phyloP scores from a whole-genome alignment of 2,113 vertebrate species.

The Bombycilla garrulus region DNA sequence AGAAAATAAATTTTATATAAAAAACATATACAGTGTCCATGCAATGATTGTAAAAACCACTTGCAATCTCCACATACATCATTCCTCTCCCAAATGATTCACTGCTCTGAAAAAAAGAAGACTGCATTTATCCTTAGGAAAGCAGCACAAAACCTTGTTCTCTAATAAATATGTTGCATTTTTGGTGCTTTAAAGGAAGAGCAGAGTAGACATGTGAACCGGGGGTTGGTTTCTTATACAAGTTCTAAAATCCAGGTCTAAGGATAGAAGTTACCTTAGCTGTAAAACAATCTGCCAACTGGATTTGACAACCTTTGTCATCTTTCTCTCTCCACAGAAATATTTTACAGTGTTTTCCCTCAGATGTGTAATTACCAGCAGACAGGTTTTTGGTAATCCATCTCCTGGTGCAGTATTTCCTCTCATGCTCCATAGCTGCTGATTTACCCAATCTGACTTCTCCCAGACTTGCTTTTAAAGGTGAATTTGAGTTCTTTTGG shows the following conservation, averaged over 20 bases:
- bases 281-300: neutral
- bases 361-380: neutral
- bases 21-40: neutral
- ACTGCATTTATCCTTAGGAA: neutral
- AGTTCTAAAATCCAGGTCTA: neutral
- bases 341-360: neutral
- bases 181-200: neutral
- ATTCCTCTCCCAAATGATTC: neutral
- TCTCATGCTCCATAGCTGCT: rapidly evolving
- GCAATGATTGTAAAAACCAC: neutral
- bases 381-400: neutral
- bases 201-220: neutral
- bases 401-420: neutral
- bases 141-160: neutral
- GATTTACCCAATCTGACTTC: neutral
- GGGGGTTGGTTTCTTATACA: neutral
- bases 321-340: neutral
- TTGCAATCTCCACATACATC: neutral
- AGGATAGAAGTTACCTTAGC: neutral
- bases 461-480: neutral
- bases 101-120: neutral
- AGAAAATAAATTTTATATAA: neutral
- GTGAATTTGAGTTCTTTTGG: neutral
- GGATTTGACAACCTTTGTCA: neutral
- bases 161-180: rapidly evolving